Percentiles rank a stretch among this genome's conserved stretches.
Evolutionary conservation across 2,888 invertebrate genomes (phyloP).

Genomic region (Congeria kusceri): DNA sequence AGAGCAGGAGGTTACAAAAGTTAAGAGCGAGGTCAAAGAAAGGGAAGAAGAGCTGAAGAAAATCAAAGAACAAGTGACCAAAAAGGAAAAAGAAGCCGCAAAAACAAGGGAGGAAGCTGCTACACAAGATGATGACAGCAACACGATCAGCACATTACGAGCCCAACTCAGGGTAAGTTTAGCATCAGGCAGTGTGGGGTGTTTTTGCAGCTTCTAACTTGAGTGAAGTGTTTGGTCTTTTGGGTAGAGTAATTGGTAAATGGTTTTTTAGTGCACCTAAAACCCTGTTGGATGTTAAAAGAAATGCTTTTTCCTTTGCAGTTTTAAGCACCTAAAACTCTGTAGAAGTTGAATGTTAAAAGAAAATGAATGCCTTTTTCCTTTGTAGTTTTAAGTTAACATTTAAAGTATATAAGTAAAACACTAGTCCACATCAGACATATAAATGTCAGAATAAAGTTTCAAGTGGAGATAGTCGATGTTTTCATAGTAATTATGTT

Average conservation of each 20-base stretch:
- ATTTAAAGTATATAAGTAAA: too few species aligned
- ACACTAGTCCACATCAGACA: too few species aligned
- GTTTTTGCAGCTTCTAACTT: background rate
- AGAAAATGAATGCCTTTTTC: too few species aligned
- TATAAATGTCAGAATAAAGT: too few species aligned
- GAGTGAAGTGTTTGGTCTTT: constrained; percentile 5
- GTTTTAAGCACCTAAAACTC: too few species aligned
- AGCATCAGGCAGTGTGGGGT: background rate
- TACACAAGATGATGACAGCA: background rate
- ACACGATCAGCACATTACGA: constrained; percentile 22
- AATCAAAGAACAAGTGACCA: constrained; percentile 24
- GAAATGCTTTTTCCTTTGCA: too few species aligned
- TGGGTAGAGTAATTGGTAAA: background rate
- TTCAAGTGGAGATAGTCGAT: too few species aligned
- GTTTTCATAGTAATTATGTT: too few species aligned
- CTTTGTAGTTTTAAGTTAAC: too few species aligned
- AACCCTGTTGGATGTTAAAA: too few species aligned
- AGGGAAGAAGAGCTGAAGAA: constrained; percentile 49
- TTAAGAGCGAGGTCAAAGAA: constrained; percentile 21
- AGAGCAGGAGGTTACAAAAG: constrained; percentile 41
- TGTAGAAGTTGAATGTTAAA: too few species aligned
- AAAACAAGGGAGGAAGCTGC: constrained; percentile 37
- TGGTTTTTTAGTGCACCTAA: background rate
- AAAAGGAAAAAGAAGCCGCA: constrained; percentile 40
- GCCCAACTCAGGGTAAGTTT: constrained; percentile 51